Conservation (phyloP, 2,113 vertebrate species). For the Steatornis caripensis region DNA sequence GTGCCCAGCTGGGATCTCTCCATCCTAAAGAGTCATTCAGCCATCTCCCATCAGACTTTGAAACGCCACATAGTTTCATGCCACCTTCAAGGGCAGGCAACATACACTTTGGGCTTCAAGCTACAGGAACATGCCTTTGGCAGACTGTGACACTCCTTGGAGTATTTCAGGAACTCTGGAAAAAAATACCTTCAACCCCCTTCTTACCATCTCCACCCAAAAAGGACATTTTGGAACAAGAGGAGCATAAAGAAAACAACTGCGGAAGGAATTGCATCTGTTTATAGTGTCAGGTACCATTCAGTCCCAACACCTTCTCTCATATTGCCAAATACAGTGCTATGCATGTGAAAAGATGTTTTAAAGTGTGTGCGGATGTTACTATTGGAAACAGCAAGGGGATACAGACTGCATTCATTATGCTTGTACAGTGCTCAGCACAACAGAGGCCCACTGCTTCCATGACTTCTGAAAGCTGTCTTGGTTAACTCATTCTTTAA, state of each 20-base stretch:
- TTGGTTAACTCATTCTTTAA: neutral
- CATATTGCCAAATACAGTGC: neutral
- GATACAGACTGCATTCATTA: neutral
- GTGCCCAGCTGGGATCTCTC: neutral
- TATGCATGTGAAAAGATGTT: neutral
- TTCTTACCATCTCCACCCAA: neutral
- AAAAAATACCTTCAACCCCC: neutral
- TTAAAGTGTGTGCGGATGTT: neutral
- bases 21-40: neutral
- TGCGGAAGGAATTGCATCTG: neutral
- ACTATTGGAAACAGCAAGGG: neutral
- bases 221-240: neutral
- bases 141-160: neutral
- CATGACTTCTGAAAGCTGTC: neutral
- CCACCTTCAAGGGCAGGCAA: neutral
- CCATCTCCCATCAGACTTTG: neutral
- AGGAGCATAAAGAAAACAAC: neutral
- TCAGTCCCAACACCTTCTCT: neutral
- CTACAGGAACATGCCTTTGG: neutral
- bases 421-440: neutral
- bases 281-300: neutral
- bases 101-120: neutral
- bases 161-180: neutral
- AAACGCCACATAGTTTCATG: neutral
- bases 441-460: neutral